A percentile compares a stretch with the other conserved stretches of the same genome.
These are phyloP conservation scores for Drosophila trapezifrons DNA, from an alignment of 1,140 invertebrate genomes.

Conservation along the genomic window DNA sequence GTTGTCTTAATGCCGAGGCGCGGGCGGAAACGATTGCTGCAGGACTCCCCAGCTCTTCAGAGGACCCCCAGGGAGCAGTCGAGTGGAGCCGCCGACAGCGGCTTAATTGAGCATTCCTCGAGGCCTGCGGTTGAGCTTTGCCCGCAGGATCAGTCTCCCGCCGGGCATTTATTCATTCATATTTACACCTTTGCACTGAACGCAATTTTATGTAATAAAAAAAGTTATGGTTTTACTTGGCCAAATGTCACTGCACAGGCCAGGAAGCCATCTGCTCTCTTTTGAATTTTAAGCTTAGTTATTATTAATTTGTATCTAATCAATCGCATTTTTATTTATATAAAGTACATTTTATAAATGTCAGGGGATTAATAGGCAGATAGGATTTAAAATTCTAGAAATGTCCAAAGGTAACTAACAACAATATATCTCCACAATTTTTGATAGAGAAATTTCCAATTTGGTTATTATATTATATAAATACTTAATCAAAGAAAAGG, in stretches of 20 bases:
- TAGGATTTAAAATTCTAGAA: too few species aligned
- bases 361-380: too few species aligned
- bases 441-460: too few species aligned
- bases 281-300: too few species aligned
- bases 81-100: constrained; percentile 33
- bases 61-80: constrained; percentile 50
- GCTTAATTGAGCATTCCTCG: constrained; percentile 68
- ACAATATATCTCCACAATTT: too few species aligned
- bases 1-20: constrained; percentile 56
- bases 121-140: constrained; percentile 29
- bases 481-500: too few species aligned
- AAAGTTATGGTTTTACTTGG: neutral
- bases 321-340: too few species aligned
- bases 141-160: constrained; percentile 20
- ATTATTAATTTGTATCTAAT: neutral
- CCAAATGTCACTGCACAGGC: neutral
- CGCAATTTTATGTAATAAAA: constrained; percentile 1
- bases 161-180: constrained; percentile 35
- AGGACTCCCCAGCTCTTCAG: constrained; percentile 11
- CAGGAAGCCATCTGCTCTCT: neutral
- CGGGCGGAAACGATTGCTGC: constrained; percentile 73
- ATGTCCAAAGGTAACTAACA: too few species aligned
- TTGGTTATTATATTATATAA: too few species aligned
- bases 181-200: constrained; percentile 39
- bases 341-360: too few species aligned